Evolutionary conservation across 2,888 invertebrate genomes (phyloP), one percentile per base, ranked within the genome.

Genomic region (Troglohyphantes excavatus): DNA sequence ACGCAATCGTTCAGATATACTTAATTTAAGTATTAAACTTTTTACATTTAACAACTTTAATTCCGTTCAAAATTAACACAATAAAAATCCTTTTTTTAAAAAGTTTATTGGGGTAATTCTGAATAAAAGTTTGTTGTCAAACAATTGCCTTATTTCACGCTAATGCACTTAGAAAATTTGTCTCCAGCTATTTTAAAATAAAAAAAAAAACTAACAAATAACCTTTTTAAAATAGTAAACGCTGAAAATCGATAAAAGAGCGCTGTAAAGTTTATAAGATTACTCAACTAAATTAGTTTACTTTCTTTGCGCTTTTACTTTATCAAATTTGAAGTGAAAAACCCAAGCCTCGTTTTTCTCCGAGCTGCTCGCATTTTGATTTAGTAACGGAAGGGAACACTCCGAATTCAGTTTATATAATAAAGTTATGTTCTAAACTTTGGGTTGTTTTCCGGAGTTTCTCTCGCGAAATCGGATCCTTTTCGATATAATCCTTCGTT

Each of bases 211-310:
- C 17, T 46, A 23, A 46, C 17, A 72, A 46, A 46, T 46, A 23
- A 46, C 6, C 23, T 19, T 21, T 72, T 46, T 72, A 72, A 72
- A 43, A 72, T 72, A 13, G 43, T 43, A 43, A 43, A 72, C n/a
- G 13, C 23, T 2, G 11, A 82, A 73, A 65, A 73, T 73, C 65
- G 72, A 73, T 65, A 3, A 23, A 43, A 46, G n/a, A 17, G 21
- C 46, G 26, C 21, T 43, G 73, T 43, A 27, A n/a, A 63, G 46
- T 46, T 83, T 73, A 73, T 73, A 46, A 83, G 73, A 73, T 73
- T 83, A 83, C 83, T 72, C 72, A 65, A 63, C 63, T 11, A 83
- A 83, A 83, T 83, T 83, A 83, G 73, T 73, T 83, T 83, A 83
- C 46, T 21, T 46, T 27, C 46, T 33, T 83, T 26, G 26, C 43